A percentile compares a stretch with the other conserved stretches of the same genome.
These are phyloP conservation scores for Eubasilissa splendida DNA, from an alignment of 2,888 invertebrate species.

Conservation along the genomic window DNA sequence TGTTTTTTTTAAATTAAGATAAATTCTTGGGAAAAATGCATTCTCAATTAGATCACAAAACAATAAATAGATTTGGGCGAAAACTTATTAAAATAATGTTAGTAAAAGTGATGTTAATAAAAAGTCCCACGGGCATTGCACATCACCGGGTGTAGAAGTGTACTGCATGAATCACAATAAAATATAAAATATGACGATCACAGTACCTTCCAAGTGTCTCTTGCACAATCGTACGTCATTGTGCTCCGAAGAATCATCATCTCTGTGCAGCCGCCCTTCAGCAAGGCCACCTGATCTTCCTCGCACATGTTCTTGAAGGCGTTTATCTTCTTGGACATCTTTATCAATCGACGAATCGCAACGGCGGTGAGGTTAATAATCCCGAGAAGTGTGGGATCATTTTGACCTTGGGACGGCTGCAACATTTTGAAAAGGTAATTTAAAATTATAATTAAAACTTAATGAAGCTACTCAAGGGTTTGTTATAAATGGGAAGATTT, in stretches of 20 bases:
- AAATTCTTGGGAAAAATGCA: no score
- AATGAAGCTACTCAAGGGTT: no score
- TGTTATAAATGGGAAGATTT: no score
- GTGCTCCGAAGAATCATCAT: conserved; percentile 96
- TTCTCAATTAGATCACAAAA: no score
- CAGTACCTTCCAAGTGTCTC: conserved; percentile 90
- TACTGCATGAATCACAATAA: neutral
- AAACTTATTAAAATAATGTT: no score
- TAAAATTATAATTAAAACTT: neutral
- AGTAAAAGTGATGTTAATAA: no score
- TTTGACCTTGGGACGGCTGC: conserved; percentile 60
- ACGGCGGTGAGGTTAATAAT: conserved; percentile 93
- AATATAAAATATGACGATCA: neutral
- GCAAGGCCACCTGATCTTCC: conserved; percentile 87
- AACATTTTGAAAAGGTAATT: conserved; percentile 8
- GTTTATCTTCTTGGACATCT: conserved; percentile 88
- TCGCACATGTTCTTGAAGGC: conserved; percentile 96
- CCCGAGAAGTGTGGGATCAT: conserved; percentile 83
- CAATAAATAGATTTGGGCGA: no score
- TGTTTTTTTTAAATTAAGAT: no score
- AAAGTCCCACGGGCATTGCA: neutral
- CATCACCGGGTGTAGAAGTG: neutral
- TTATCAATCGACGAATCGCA: conserved; percentile 89
- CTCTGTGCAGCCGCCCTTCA: conserved; percentile 96
- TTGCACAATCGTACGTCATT: conserved; percentile 91